Base-by-base conservation (phyloP, 1,140 invertebrate genomes). In the Drosophila melanica region DNA sequence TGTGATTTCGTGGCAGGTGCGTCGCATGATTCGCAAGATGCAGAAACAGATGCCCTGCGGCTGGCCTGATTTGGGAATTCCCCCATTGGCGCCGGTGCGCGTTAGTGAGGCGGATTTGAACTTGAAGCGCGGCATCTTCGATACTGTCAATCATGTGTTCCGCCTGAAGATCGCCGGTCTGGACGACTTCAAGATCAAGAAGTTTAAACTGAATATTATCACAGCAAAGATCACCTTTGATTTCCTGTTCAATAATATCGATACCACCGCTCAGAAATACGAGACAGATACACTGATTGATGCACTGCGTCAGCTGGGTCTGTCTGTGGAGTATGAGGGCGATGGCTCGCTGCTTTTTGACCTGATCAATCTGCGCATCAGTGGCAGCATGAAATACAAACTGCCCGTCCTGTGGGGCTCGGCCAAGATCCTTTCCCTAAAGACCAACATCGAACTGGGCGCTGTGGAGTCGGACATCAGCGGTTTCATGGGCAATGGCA, bases 31-130 rank as follows among this genome's bases (percentile, higher is more conserved):
- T 42, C 81, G 79, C 47, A 91, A 84, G 35, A 2, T 90, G 20
- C 90, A 91, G 50, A 82, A 80, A 68, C 64, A 90, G n/a, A 91
- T 91, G 90, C 68, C 79, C 33, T 91, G 90, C 64, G 90, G 90
- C 23, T 91, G 73, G 65, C 87, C 90, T 1, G 41, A 77, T 23
- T 58, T 79, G 42, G 90, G 90, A 12, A 90, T 91, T 44, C 90
- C 90, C 0, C 77, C 77, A 59, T 63, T 91, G 62, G 90, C 90
- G 6, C 90, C 90, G 0, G 47, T 90, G 1, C 78, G 89, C 33
- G 16, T 90, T 9, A 75, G 64, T 23, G 90, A 90, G n/a, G 59
- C 62, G 9, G 50, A 80, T 39, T 20, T 91, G 37, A 55, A 78
- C 44, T 59, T 81, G 8, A 77, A 91, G 65, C 67, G 74, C 44